phyloP scores from a whole-genome alignment of 2,113 vertebrate species.

The Cervus canadensis region DNA sequence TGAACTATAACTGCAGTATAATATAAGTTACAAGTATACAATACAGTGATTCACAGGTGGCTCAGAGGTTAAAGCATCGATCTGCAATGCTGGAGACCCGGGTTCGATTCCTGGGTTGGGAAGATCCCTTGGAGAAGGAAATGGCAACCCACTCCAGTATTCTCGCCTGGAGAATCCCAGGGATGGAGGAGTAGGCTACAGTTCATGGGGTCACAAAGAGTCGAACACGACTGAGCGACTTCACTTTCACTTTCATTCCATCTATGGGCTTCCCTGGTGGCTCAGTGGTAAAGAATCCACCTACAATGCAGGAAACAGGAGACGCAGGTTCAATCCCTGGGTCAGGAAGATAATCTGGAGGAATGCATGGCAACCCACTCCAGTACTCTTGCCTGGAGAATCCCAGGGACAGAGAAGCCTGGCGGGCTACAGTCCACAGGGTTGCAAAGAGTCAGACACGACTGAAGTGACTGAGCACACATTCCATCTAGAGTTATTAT shows the following conservation, averaged over 20 bases:
- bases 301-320: not conserved
- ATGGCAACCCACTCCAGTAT: not conserved
- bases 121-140: not conserved
- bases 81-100: not conserved
- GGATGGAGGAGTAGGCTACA: not conserved
- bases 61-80: not conserved
- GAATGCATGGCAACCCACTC: not conserved
- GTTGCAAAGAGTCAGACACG: not conserved
- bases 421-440: not conserved
- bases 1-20: not conserved
- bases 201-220: not conserved
- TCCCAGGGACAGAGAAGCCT: not conserved
- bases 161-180: not conserved
- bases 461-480: not conserved
- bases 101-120: not conserved
- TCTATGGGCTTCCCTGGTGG: not conserved
- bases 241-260: not conserved
- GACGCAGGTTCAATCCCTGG: not conserved
- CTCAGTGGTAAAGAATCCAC: not conserved
- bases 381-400: not conserved
- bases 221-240: accelerated
- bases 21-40: not conserved
- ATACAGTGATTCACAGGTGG: not conserved
- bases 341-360: not conserved
- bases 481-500: not conserved